These are phyloP conservation scores for Synergus japonicus DNA, from an alignment of 2,888 invertebrate species.

Conservation along the genomic window DNA sequence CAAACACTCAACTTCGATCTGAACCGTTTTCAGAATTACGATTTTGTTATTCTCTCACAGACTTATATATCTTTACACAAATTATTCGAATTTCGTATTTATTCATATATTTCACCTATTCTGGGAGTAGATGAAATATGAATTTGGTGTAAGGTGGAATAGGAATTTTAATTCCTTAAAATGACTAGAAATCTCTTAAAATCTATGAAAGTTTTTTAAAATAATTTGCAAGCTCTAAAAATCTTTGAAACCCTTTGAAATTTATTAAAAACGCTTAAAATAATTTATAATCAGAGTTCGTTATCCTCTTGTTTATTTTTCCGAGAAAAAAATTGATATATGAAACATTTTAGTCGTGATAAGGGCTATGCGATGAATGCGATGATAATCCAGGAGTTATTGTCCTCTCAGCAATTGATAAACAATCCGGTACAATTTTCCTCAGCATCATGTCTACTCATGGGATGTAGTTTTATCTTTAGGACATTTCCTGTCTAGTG, in stretches of 20 bases:
- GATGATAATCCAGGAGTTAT: not conserved
- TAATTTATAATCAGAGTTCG: not conserved
- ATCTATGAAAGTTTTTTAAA: too few species aligned
- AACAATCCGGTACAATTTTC: conserved; percentile 3
- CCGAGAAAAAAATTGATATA: not conserved
- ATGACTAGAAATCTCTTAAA: too few species aligned
- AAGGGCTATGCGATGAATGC: not conserved
- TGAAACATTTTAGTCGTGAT: not conserved
- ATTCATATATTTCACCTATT: too few species aligned
- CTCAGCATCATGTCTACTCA: not conserved
- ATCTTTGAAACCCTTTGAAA: too few species aligned
- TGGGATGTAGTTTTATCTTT: conserved; percentile 1
- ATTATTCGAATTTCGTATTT: too few species aligned
- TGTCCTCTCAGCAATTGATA: not conserved
- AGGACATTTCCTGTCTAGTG: not conserved
- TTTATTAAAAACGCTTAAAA: too few species aligned
- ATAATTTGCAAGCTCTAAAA: too few species aligned
- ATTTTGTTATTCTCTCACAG: not conserved
- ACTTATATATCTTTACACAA: not conserved
- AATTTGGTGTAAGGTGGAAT: too few species aligned
- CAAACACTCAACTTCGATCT: not conserved
- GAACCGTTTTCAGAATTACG: not conserved
- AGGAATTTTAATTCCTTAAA: too few species aligned
- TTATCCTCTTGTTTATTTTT: not conserved
- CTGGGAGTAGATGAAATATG: too few species aligned